Conservation (phyloP, 92 coral and sea anemone genomes). For the Plumapathes pennacea region DNA sequence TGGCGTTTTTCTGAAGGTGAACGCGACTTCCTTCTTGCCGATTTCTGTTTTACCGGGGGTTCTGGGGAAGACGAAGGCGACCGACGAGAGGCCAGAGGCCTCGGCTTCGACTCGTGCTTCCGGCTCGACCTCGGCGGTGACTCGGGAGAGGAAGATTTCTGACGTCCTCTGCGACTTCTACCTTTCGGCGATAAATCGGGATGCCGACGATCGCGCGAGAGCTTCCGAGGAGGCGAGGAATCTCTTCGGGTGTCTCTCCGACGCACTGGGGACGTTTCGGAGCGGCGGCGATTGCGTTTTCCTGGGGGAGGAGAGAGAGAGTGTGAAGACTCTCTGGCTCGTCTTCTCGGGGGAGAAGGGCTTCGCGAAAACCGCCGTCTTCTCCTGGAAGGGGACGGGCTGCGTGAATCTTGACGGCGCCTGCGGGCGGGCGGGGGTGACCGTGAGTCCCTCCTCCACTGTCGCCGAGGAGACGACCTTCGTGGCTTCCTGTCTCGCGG, state of each 20-base stretch:
- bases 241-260: slow-evolving; percentile 57
- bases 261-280: slow-evolving; percentile 58
- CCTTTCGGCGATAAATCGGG: slow-evolving; percentile 16
- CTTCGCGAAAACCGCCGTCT: slow-evolving; percentile 41
- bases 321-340: slow-evolving; percentile 18
- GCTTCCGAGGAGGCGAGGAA: slow-evolving; percentile 17
- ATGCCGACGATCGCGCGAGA: slow-evolving; percentile 1
- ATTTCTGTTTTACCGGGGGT: slow-evolving; percentile 10
- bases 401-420: slow-evolving; percentile 34
- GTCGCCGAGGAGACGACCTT: slow-evolving; percentile 52
- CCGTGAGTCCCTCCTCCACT: slow-evolving; percentile 38
- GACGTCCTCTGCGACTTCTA: slow-evolving; percentile 14
- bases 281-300: slow-evolving; percentile 60
- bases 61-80: slow-evolving; percentile 35
- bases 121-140: slow-evolving; percentile 5
- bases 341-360: slow-evolving; percentile 48
- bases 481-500: slow-evolving; percentile 34
- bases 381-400: slow-evolving; percentile 57
- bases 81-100: slow-evolving; percentile 23
- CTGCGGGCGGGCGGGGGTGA: slow-evolving; percentile 54
- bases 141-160: slow-evolving; percentile 55
- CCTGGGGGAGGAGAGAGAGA: slow-evolving; percentile 62
- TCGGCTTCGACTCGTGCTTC: no score
- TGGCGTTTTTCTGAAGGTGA: no score
- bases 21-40: no score